Percentiles rank a stretch among this genome's conserved stretches.
Conservation (phyloP, 1,140 invertebrate species). For the Triops cancriformis region DNA sequence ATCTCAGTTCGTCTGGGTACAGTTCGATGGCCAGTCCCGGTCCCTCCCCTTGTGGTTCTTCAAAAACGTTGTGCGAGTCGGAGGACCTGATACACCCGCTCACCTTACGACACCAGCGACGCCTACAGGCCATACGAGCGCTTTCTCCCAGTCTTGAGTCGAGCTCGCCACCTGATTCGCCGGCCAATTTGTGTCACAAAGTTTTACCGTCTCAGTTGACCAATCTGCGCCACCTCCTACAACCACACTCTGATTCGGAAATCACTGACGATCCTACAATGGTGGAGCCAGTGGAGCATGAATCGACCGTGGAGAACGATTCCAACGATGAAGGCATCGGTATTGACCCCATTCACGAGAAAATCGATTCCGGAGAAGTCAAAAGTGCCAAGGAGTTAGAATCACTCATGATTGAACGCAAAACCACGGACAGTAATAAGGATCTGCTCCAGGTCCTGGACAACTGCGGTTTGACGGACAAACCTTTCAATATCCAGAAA, state of each 20-base stretch:
- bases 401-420: constrained; percentile 45
- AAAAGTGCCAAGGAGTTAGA: constrained; percentile 57
- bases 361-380: constrained; percentile 52
- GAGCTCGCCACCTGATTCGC: constrained; percentile 29
- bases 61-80: constrained; percentile 62
- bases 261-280: constrained; percentile 51
- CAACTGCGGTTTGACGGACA: not conserved
- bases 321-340: constrained; percentile 62
- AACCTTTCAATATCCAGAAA: constrained; percentile 19
- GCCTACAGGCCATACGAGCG: constrained; percentile 28
- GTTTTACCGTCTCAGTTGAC: constrained; percentile 31
- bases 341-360: constrained; percentile 39
- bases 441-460: constrained; percentile 27
- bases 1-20: constrained; percentile 70
- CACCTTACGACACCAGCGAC: constrained; percentile 11
- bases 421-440: constrained; percentile 25
- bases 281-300: constrained; percentile 8
- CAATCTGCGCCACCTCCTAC: constrained; percentile 36
- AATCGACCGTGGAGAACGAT: constrained; percentile 44
- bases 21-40: constrained; percentile 70
- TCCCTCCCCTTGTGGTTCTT: constrained; percentile 63
- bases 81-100: constrained; percentile 49
- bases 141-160: constrained; percentile 34
- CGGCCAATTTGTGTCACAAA: constrained; percentile 32
- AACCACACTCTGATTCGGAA: constrained; percentile 52